phyloP scores from a whole-genome alignment of 2,797 vertebrate species.

The Pyrocephalus nanus region DNA sequence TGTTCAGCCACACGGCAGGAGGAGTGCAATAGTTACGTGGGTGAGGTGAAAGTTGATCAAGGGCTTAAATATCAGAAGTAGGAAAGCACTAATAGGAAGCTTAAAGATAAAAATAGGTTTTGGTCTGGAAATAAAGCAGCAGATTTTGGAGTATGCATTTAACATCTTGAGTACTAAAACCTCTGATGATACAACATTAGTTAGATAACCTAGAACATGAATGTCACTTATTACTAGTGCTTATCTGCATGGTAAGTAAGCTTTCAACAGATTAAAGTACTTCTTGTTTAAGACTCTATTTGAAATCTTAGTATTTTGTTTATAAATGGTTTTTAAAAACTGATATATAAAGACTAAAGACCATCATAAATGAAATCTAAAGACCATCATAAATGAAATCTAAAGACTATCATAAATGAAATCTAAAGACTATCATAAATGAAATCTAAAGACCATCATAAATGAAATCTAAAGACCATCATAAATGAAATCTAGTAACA shows the following conservation, averaged over 20 bases:
- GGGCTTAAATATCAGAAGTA: neutral
- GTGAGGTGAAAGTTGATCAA: neutral
- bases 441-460: no score
- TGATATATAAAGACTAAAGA: neutral
- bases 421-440: no score
- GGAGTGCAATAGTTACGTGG: neutral
- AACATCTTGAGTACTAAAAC: neutral
- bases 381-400: neutral
- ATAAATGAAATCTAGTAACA: neutral
- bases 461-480: neutral
- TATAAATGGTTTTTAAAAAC: neutral
- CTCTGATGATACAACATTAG: neutral
- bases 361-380: no score
- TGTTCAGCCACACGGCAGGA: neutral
- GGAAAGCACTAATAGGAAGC: neutral
- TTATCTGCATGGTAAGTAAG: neutral
- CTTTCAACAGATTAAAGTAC: neutral
- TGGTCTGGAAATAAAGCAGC: neutral
- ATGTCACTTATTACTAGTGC: neutral
- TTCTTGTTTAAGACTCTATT: neutral
- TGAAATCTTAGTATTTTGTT: neutral
- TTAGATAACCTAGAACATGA: neutral
- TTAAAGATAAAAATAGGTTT: neutral
- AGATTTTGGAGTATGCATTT: neutral
- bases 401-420: neutral